A percentile compares a stretch with the other conserved stretches of the same genome.
These are phyloP conservation scores for western clawed frog (Xenopus tropicalis) DNA, from an alignment of 2,113 vertebrate species.

Conservation along the genomic window DNA sequence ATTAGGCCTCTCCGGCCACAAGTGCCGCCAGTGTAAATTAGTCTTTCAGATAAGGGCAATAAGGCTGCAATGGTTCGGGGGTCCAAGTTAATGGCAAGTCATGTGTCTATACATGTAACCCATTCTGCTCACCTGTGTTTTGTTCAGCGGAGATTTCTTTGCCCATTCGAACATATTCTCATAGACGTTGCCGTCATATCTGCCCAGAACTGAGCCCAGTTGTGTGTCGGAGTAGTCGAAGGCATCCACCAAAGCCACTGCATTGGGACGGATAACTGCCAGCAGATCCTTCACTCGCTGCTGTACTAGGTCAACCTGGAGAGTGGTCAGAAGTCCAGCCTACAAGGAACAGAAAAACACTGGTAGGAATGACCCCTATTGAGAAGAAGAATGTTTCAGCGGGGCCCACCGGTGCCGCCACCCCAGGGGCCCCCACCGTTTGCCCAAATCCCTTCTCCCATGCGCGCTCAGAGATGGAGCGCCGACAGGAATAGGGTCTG, in stretches of 20 bases:
- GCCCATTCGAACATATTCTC: conserved; percentile 96
- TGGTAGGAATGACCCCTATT: too few species aligned
- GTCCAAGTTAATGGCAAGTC: too few species aligned
- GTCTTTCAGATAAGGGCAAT: neutral
- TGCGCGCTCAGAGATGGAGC: too few species aligned
- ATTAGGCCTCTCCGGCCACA: too few species aligned
- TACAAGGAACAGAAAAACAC: conserved; percentile 47
- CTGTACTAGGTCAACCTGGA: conserved; percentile 77
- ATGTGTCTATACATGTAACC: too few species aligned
- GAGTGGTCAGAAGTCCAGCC: conserved; percentile 75
- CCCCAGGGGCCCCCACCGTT: neutral
- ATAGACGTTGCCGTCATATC: conserved; percentile 94
- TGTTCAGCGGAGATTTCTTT: conserved; percentile 85
- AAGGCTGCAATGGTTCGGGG: neutral
- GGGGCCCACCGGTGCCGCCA: too few species aligned
- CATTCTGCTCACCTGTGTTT: conserved; percentile 84
- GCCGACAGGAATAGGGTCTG: too few species aligned
- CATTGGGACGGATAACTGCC: conserved; percentile 76
- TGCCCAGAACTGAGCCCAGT: conserved; percentile 85
- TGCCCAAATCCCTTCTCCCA: neutral
- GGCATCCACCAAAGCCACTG: conserved; percentile 84
- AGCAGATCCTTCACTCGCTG: conserved; percentile 79
- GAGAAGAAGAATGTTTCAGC: neutral
- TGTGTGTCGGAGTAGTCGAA: conserved; percentile 80
- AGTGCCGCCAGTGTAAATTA: too few species aligned